These are phyloP conservation scores for Diceros bicornis DNA, from an alignment of 2,797 vertebrate genomes.

Conservation along the genomic window DNA sequence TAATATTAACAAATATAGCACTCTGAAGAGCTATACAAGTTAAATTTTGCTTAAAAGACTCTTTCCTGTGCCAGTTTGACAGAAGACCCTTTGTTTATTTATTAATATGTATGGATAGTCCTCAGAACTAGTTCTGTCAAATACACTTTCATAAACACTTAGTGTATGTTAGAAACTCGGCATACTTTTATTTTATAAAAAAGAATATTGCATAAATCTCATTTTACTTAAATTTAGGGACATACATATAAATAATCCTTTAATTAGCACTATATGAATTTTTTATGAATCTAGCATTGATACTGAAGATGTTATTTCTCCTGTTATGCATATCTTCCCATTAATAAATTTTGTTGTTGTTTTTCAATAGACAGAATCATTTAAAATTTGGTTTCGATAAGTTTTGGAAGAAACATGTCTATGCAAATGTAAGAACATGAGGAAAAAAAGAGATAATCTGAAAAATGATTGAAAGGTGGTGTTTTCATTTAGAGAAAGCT, in stretches of 20 bases:
- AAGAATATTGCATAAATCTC: background rate
- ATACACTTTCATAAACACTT: background rate
- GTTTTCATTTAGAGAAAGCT: background rate
- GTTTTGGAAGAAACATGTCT: background rate
- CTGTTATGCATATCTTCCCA: background rate
- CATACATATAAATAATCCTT: background rate
- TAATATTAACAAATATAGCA: background rate
- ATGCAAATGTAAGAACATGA: background rate
- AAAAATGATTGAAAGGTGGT: background rate
- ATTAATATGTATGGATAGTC: background rate
- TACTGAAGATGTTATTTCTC: background rate
- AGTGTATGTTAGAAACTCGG: background rate
- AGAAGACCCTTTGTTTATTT: background rate
- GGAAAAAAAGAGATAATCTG: background rate
- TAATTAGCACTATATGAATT: background rate
- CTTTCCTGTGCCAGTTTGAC: background rate
- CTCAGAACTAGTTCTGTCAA: background rate
- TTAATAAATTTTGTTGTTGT: background rate
- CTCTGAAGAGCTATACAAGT: background rate
- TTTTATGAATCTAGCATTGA: background rate
- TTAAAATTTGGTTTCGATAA: background rate
- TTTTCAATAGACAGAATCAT: background rate
- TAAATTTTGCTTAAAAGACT: background rate
- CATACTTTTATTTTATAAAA: background rate
- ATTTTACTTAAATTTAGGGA: background rate